Conservation (phyloP, 2,113 vertebrate species). For the Limanda limanda region DNA sequence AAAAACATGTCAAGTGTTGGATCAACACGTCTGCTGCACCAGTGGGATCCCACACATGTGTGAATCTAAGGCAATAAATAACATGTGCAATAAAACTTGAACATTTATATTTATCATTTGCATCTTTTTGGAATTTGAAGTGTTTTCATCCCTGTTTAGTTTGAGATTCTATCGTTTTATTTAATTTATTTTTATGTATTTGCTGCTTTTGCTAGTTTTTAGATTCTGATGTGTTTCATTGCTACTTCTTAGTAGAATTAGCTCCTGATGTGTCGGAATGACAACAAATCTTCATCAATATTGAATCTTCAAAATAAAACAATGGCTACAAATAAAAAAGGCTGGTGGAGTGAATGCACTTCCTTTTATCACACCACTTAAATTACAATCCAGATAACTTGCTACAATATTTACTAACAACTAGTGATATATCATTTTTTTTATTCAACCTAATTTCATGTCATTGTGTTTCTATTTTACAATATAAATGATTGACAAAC, state of each 20-base stretch:
- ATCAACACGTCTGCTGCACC: neutral
- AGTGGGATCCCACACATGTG: neutral
- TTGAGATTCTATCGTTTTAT: too few species aligned
- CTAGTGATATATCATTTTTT: neutral
- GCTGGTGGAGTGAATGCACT: neutral
- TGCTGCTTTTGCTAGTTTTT: too few species aligned
- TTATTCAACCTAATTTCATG: too few species aligned
- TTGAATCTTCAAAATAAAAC: constrained; percentile 4
- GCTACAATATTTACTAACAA: neutral
- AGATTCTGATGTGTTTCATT: too few species aligned
- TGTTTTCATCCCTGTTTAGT: too few species aligned
- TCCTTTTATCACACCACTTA: neutral
- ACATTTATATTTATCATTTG: too few species aligned
- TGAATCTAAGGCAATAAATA: constrained; percentile 20
- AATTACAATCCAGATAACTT: neutral
- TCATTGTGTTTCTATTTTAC: too few species aligned
- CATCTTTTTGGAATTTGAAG: too few species aligned
- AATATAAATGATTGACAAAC: neutral
- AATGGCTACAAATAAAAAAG: constrained; percentile 6
- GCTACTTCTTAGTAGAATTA: too few species aligned
- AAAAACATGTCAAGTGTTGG: neutral
- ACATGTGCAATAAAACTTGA: too few species aligned
- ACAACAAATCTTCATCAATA: too few species aligned
- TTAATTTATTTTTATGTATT: constrained; percentile 11
- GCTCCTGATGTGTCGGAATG: too few species aligned